Evolutionary conservation across 2,888 invertebrate species (phyloP).

Genomic region (Erynnis tages): DNA sequence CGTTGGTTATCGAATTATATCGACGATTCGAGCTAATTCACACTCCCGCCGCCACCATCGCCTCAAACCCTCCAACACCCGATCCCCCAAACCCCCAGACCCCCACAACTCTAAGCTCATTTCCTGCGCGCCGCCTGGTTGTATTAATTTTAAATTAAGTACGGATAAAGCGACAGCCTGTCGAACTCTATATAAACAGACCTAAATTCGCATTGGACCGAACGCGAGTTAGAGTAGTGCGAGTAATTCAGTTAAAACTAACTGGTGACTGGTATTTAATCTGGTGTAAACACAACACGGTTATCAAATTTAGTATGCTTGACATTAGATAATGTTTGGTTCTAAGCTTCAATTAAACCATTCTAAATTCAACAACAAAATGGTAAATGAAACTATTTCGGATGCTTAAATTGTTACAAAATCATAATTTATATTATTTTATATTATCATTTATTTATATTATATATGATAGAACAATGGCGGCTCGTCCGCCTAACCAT

Average conservation of each 20-base stretch:
- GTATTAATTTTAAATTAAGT: constrained; percentile 88
- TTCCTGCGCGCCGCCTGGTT: constrained; percentile 85
- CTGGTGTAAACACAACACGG: neutral
- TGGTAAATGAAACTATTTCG: no score
- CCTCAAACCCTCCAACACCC: constrained; percentile 24
- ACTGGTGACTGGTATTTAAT: neutral
- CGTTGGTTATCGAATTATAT: constrained; percentile 53
- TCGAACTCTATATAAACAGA: constrained; percentile 45
- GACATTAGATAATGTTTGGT: no score
- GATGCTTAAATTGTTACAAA: no score
- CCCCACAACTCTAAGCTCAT: constrained; percentile 83
- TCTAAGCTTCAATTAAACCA: no score
- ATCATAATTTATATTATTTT: no score
- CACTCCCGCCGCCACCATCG: constrained; percentile 35
- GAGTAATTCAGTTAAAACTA: neutral
- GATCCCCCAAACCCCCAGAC: constrained; percentile 40
- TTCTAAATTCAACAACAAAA: no score
- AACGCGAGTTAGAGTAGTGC: constrained; percentile 6
- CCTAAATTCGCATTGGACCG: constrained; percentile 29
- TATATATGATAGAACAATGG: no score
- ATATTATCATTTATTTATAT: no score
- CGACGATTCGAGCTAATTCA: constrained; percentile 60
- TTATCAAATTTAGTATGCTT: no score
- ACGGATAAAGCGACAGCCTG: constrained; percentile 72
- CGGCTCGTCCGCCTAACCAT: no score